Evolutionary conservation across 2,113 vertebrate species (phyloP).

Genomic region (Opisthocomus hoazin): DNA sequence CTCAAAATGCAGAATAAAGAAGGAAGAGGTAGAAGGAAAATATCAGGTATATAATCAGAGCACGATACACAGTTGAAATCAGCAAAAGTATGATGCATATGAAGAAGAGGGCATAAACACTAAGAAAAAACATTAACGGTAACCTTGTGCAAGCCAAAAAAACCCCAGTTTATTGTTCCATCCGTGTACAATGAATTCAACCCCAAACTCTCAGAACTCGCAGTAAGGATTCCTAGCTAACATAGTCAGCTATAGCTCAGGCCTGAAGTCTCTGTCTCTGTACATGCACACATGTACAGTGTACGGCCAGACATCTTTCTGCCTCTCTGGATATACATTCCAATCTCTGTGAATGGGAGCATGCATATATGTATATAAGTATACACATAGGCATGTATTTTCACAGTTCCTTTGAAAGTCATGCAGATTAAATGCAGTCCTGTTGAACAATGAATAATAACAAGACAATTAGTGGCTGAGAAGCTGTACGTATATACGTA

Average conservation of each 20-base stretch:
- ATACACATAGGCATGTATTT: neutral
- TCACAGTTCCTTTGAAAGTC: neutral
- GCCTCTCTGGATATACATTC: neutral
- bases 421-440: neutral
- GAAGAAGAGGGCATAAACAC: neutral
- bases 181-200: neutral
- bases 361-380: neutral
- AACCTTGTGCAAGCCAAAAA: neutral
- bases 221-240: neutral
- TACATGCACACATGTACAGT: accelerated
- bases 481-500: accelerated
- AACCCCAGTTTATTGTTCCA: neutral
- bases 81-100: neutral
- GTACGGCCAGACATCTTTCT: neutral
- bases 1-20: neutral
- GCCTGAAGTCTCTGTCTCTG: neutral
- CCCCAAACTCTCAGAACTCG: neutral
- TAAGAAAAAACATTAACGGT: neutral
- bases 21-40: neutral
- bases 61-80: neutral
- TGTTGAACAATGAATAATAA: neutral
- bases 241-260: neutral
- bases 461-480: neutral
- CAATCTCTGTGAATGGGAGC: neutral
- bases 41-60: neutral